Evolutionary conservation across 2,113 vertebrate genomes (phyloP).

Genomic region (Gymnorhina tibicen): DNA sequence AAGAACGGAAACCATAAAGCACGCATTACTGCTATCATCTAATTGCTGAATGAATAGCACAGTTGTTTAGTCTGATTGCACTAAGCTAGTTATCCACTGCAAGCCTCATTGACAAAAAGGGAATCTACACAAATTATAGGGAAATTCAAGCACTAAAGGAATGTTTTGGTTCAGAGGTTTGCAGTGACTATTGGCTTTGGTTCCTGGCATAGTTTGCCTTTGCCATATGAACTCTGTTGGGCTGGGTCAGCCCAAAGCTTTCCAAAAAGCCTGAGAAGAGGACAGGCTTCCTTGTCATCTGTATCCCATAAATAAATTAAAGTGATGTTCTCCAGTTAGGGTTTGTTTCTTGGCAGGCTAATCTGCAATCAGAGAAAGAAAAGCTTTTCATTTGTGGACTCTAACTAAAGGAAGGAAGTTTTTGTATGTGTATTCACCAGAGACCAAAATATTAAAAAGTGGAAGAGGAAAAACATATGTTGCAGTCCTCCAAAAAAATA

Average conservation of each 20-base stretch:
- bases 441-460: slow-evolving; percentile 79
- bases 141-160: slow-evolving; percentile 76
- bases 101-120: slow-evolving; percentile 80
- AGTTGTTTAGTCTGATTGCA: slow-evolving; percentile 78
- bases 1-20: slow-evolving; percentile 78
- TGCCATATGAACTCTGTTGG: slow-evolving; percentile 76
- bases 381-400: slow-evolving; percentile 80
- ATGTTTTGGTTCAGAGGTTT: slow-evolving; percentile 80
- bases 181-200: slow-evolving; percentile 76
- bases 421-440: slow-evolving; percentile 73
- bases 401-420: slow-evolving; percentile 76
- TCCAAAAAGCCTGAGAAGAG: slow-evolving; percentile 76
- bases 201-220: slow-evolving; percentile 70
- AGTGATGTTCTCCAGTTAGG: slow-evolving; percentile 80
- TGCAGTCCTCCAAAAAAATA: slow-evolving; percentile 45
- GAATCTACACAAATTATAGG: slow-evolving; percentile 79
- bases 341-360: slow-evolving; percentile 81
- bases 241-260: slow-evolving; percentile 71
- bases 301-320: slow-evolving; percentile 85
- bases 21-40: slow-evolving; percentile 74
- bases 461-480: slow-evolving; percentile 77
- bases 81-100: slow-evolving; percentile 71
- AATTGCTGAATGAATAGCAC: slow-evolving; percentile 78
- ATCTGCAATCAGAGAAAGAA: slow-evolving; percentile 77
- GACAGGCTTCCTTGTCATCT: slow-evolving; percentile 81